Evolutionary conservation across 2,888 invertebrate species (phyloP).

Genomic region (Bibio marci): DNA sequence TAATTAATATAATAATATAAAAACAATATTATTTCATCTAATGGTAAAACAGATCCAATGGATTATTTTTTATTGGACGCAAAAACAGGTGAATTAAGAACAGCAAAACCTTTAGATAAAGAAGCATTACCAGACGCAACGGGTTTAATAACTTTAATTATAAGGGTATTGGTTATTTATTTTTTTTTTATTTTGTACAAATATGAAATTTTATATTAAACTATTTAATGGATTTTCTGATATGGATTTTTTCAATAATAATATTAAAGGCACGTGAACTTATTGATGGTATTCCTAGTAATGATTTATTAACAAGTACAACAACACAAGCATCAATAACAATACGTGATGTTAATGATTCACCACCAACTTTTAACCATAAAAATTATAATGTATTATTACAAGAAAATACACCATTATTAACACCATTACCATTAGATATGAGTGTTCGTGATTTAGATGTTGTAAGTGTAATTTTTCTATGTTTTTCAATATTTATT

Average conservation of each 20-base stretch:
- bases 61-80: slow-evolving; percentile 73
- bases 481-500: neutral
- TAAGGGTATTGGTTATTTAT: slow-evolving; percentile 45
- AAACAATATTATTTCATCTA: slow-evolving; percentile 1
- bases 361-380: slow-evolving; percentile 67
- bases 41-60: slow-evolving; percentile 49
- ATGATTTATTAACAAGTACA: slow-evolving; percentile 49
- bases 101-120: slow-evolving; percentile 70
- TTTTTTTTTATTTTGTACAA: too few relatives aligned
- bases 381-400: slow-evolving; percentile 66
- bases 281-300: slow-evolving; percentile 49
- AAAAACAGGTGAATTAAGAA: slow-evolving; percentile 59
- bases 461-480: slow-evolving; percentile 38
- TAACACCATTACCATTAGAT: slow-evolving; percentile 65
- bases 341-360: slow-evolving; percentile 78
- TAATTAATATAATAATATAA: neutral
- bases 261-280: slow-evolving; percentile 64
- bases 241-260: neutral
- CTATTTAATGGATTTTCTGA: neutral
- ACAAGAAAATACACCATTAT: slow-evolving; percentile 65
- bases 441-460: slow-evolving; percentile 79
- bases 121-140: slow-evolving; percentile 65
- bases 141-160: slow-evolving; percentile 58
- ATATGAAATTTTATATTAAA: too few relatives aligned
- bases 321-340: slow-evolving; percentile 62